Conservation (phyloP, 2,113 vertebrate species). For the Chionomys nivalis region DNA sequence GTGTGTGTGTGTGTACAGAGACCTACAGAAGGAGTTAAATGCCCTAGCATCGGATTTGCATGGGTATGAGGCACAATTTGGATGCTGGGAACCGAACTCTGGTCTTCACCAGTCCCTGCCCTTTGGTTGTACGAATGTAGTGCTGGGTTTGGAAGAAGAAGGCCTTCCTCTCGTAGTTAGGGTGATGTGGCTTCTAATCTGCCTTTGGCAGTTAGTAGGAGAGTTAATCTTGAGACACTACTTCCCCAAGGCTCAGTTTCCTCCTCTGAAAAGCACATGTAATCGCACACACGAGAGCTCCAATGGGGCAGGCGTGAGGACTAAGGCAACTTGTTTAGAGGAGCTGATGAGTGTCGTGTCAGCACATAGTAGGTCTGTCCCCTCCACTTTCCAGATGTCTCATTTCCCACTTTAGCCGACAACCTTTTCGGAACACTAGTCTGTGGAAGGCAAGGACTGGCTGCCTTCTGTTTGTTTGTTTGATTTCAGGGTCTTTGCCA, state of each 20-base stretch:
- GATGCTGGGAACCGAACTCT: background rate
- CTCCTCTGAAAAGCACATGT: background rate
- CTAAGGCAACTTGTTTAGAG: background rate
- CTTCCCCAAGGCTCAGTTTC: background rate
- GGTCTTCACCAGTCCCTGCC: background rate
- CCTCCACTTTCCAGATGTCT: background rate
- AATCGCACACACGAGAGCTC: background rate
- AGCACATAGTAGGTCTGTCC: background rate
- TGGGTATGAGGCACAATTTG: too few relatives aligned
- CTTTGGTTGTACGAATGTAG: background rate
- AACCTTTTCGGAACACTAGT: background rate
- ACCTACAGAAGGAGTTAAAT: background rate
- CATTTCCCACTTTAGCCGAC: background rate
- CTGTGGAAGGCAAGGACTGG: background rate
- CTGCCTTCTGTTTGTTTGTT: background rate
- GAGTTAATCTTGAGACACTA: background rate
- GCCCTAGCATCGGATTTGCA: background rate
- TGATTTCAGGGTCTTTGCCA: conserved; percentile 31
- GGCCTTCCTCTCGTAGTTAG: background rate
- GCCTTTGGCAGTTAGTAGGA: background rate
- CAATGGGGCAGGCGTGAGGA: background rate
- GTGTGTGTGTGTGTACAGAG: too few relatives aligned
- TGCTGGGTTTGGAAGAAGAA: background rate
- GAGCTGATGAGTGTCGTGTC: background rate
- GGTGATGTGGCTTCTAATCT: background rate